A percentile compares a stretch with the other conserved stretches of the same genome.
Evolutionary conservation across 2,797 vertebrate genomes (phyloP).

Genomic region (Brotula barbata): DNA sequence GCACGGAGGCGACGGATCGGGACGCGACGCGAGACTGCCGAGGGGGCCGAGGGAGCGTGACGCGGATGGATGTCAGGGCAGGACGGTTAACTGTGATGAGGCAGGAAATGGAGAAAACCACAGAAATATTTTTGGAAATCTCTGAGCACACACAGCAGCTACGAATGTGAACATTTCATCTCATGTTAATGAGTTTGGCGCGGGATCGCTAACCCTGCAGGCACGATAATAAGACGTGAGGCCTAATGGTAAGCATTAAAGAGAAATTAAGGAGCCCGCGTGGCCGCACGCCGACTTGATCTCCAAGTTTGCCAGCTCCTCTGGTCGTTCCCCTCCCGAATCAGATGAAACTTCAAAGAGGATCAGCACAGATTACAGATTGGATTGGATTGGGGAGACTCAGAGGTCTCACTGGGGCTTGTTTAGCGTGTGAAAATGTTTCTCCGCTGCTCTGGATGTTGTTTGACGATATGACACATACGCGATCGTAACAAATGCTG

Average conservation of each 20-base stretch:
- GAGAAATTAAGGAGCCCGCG: slow-evolving; percentile 68
- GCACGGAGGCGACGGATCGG: slow-evolving; percentile 16
- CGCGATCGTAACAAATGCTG: slow-evolving; percentile 29
- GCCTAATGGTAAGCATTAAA: slow-evolving; percentile 68
- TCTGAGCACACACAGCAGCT: slow-evolving; percentile 2
- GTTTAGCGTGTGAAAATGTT: slow-evolving; percentile 36
- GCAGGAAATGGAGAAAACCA: slow-evolving; percentile 6
- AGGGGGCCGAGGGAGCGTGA: slow-evolving; percentile 27
- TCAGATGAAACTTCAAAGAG: slow-evolving; percentile 68
- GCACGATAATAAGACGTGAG: slow-evolving; percentile 44
- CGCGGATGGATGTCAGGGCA: slow-evolving; percentile 9
- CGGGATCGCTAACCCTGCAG: slow-evolving; percentile 34
- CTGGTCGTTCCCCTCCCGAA: slow-evolving; percentile 50
- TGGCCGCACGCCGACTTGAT: slow-evolving; percentile 60
- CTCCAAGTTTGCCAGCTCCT: slow-evolving; percentile 38
- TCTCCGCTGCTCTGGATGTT: slow-evolving; percentile 22
- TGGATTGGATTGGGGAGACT: slow-evolving; percentile 27
- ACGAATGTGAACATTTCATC: slow-evolving; percentile 23
- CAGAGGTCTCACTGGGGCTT: slow-evolving; percentile 29
- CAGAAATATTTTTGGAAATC: slow-evolving; percentile 22
- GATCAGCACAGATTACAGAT: slow-evolving; percentile 58
- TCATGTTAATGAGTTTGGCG: slow-evolving; percentile 46
- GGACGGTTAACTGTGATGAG: slow-evolving; percentile 11
- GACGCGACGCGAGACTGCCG: slow-evolving; percentile 27
- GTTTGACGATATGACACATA: slow-evolving; percentile 49